phyloP scores from a whole-genome alignment of 2,888 invertebrate species.

The Temnothorax unifasciatus region DNA sequence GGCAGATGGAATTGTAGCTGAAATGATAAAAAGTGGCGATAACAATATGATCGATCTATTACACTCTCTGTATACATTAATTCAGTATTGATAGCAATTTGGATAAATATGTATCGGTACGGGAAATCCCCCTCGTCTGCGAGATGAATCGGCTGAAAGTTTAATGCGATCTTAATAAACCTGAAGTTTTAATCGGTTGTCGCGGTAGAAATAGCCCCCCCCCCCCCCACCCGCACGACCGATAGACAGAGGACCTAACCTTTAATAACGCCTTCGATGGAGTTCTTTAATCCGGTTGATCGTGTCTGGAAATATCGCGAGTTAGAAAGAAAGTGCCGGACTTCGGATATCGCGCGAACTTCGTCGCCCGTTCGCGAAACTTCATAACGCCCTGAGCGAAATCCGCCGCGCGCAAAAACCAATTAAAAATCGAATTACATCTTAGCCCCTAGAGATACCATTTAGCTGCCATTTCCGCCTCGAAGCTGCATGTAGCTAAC shows the following conservation, averaged over 20 bases:
- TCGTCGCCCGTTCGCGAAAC: slow-evolving; percentile 60
- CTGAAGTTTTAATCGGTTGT: slow-evolving; percentile 71
- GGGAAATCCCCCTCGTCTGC: background rate
- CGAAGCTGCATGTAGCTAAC: slow-evolving; percentile 40
- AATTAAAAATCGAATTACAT: slow-evolving; percentile 68
- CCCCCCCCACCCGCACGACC: too few species aligned
- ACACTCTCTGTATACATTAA: background rate
- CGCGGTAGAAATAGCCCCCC: slow-evolving; percentile 61
- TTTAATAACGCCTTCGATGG: slow-evolving; percentile 74
- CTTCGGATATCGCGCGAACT: slow-evolving; percentile 65
- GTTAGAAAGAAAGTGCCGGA: slow-evolving; percentile 64
- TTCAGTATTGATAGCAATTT: background rate
- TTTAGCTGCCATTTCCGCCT: slow-evolving; percentile 44
- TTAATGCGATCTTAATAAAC: slow-evolving; percentile 72
- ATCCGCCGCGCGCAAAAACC: slow-evolving; percentile 64
- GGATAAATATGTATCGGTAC: slow-evolving; percentile 12
- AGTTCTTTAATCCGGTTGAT: slow-evolving; percentile 73
- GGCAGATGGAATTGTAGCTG: too few species aligned
- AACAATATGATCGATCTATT: too few species aligned
- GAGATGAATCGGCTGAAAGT: slow-evolving; percentile 52
- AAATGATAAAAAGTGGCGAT: too few species aligned
- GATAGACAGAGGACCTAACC: slow-evolving; percentile 68
- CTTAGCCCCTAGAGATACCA: slow-evolving; percentile 30
- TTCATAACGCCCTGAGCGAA: slow-evolving; percentile 60
- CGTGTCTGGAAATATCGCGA: slow-evolving; percentile 66